Base-by-base conservation (phyloP, 1,140 invertebrate genomes). In the Atta colombica region DNA sequence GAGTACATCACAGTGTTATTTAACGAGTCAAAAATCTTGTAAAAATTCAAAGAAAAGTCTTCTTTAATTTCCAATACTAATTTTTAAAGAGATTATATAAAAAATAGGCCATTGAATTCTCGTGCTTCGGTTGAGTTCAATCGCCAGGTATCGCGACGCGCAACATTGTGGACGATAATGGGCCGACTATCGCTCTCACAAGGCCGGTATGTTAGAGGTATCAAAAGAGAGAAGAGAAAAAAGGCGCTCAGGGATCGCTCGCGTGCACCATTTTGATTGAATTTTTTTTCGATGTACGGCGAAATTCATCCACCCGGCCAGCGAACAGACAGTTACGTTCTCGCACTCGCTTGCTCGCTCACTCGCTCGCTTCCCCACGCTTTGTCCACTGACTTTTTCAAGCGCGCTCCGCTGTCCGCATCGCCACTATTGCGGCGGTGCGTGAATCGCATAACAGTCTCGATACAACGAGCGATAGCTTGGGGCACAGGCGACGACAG, bases 401-500 rank as follows among this genome's bases (percentile, higher is more conserved):
- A 55, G 35, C 77, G 28, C 69, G 49, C 21, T n/a, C 25, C 31
- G 31, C 31, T 35, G 31, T 35, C 31, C 66, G 31, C 31, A 31
- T 66, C 55, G 25, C 63, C 63, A 58, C 60, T 65, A 74, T 85
- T 63, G 18, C 78, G 58, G 35, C 31, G 5, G 51, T 68, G 71
- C 65, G 77, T 89, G 86, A 49, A 60, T 10, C 60, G 55, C 81
- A 71, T 89, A 89, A 88, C 75, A 69, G 28, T 25, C 68, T 49
- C 81, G 88, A 89, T 88, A 86, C 82, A 80, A 80, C 75, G 66
- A 39, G 55, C 88, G 87, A 89, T 89, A 89, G 69, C 60, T 63
- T 7, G 39, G 55, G 14, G 55, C 87, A 72, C 39, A 53, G 77
- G 69, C 84, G 45, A 60, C 75, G 87, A 81, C 88, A 69, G 61